phyloP scores from a whole-genome alignment of 2,888 invertebrate species.

The Ceratothoa steindachneri region DNA sequence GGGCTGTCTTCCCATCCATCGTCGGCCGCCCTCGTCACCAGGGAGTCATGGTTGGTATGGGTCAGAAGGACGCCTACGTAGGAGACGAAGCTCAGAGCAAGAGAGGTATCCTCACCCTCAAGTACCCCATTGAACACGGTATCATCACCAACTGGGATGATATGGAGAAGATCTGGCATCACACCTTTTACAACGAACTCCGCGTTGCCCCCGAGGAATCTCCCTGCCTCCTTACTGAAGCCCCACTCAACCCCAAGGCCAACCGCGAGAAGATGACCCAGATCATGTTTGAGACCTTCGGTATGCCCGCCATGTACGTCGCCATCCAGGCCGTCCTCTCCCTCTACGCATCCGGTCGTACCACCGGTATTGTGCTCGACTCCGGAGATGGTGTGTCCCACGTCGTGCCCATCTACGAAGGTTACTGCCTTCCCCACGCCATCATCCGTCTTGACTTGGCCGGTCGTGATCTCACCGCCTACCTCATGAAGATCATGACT shows the following conservation, averaged over 20 bases:
- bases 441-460: constrained; percentile 95
- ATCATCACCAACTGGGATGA: constrained; percentile 90
- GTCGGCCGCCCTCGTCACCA: constrained; percentile 59
- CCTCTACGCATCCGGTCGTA: constrained; percentile 53
- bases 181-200: constrained; percentile 96
- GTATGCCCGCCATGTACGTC: constrained; percentile 80
- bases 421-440: constrained; percentile 71
- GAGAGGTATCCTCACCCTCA: constrained; percentile 56
- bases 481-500: constrained; percentile 36
- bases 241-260: constrained; percentile 89
- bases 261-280: constrained; percentile 91
- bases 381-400: constrained; percentile 43
- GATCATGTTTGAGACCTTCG: constrained; percentile 51
- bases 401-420: neutral
- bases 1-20: constrained; percentile 44
- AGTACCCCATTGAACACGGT: constrained; percentile 59
- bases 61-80: constrained; percentile 83
- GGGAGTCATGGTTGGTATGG: constrained; percentile 56
- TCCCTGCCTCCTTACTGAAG: constrained; percentile 86
- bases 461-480: constrained; percentile 75
- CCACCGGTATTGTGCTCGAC: constrained; percentile 34
- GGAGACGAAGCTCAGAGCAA: constrained; percentile 94
- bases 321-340: constrained; percentile 80
- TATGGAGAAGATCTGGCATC: constrained; percentile 99
- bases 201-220: constrained; percentile 90